These are phyloP conservation scores for Andrena fulva DNA, from an alignment of 2,888 invertebrate species.

Conservation along the genomic window DNA sequence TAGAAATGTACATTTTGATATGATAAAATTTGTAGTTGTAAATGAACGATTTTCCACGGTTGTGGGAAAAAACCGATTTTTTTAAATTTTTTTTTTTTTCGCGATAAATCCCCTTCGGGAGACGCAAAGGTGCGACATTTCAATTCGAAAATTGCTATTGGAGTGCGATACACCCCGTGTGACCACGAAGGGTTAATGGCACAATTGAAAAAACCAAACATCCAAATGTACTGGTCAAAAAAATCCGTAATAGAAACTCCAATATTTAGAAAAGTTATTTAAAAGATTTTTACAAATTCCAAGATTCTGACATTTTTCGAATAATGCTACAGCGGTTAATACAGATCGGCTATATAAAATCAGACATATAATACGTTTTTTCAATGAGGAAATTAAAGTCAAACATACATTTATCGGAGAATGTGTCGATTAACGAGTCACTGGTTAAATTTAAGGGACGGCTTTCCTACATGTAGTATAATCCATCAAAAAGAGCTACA, in stretches of 20 bases:
- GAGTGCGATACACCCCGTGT: no score
- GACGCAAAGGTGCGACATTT: no score
- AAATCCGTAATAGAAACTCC: conserved; percentile 63
- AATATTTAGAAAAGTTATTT: conserved; percentile 58
- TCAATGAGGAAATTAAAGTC: conserved; percentile 57
- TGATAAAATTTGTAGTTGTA: no score
- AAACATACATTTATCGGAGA: conserved; percentile 57
- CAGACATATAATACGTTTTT: conserved; percentile 49
- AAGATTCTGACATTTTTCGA: conserved; percentile 59
- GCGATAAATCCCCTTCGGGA: no score
- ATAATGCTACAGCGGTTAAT: conserved; percentile 51
- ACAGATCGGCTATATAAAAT: conserved; percentile 44
- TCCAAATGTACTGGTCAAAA: conserved; percentile 66
- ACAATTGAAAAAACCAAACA: conserved; percentile 63
- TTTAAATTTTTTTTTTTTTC: no score
- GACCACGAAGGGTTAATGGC: conserved; percentile 44
- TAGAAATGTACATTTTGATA: no score
- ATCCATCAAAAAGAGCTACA: conserved; percentile 72
- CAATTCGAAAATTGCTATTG: no score
- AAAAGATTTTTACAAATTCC: conserved; percentile 55
- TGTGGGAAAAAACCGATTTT: no score
- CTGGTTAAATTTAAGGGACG: conserved; percentile 71
- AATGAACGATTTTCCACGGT: no score
- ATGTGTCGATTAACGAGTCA: conserved; percentile 67
- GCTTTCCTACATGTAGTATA: conserved; percentile 61